Evolutionary conservation across 2,113 vertebrate species (phyloP), one percentile per base, ranked within the genome.

Genomic region (Epinephelus moara): DNA sequence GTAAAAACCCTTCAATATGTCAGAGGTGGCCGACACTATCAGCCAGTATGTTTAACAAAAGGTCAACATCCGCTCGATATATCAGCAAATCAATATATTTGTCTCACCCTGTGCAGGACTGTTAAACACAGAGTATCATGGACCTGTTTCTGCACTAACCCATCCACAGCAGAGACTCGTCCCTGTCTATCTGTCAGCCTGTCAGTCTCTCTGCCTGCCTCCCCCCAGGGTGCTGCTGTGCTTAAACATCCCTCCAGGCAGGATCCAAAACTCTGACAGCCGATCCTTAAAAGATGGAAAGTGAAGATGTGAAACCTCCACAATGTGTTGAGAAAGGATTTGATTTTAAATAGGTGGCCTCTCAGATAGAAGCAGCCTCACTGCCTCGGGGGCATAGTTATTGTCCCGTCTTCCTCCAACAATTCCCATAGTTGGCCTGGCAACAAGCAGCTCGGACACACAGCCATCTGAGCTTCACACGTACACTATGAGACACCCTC

Each of bases 221-320:
- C 60, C 27, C 85, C 59, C 56, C 27, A 71, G 79, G 85, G 50
- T 63, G 74, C 82, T 82, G 83, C 84, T 53, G 61, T 69, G 83
- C 68, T 72, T 82, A 88, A 85, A 84, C 77, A 80, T 85, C 85
- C 85, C 88, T 88, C 71, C 79, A 82, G 90, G 84, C 89, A 70
- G 64, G 59, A 92, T 79, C 80, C 79, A 62, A 73, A 66, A 80
- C 70, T 80, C 71, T 86, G 81, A 86, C 77, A 84, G 71, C 69
- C 27, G 19, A 55, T 63, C 55, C 77, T 76, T 49, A 75, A 75
- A 70, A 79, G 75, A 83, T n/a, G 68, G 70, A 81, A 60, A 81
- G 80, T 67, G 73, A 75, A 85, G 79, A 76, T 75, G 75, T 71
- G 70, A 84, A 85, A 67, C 47, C 70, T 74, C 25, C 64, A 49